Evolutionary conservation across 1,140 invertebrate species (phyloP).

Genomic region (Schmidtea mediterranea): DNA sequence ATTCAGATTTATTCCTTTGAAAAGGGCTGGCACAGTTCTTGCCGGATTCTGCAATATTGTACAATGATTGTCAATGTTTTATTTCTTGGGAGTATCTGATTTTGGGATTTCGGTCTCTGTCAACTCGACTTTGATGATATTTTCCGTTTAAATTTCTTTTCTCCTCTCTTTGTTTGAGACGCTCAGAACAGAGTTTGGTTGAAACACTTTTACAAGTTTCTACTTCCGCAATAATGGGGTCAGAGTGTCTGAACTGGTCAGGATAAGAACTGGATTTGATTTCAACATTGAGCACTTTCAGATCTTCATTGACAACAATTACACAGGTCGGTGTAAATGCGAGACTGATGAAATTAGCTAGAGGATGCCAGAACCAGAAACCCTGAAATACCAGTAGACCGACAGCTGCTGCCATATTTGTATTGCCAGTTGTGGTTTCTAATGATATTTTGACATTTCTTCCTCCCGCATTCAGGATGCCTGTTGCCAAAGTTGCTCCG

Average conservation of each 20-base stretch:
- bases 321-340: conserved; percentile 84
- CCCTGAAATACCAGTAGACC: conserved; percentile 93
- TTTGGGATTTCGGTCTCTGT: too few relatives aligned
- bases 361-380: conserved; percentile 99
- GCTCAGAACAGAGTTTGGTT: too few relatives aligned
- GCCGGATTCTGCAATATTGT: too few relatives aligned
- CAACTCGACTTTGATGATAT: too few relatives aligned
- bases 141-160: too few relatives aligned
- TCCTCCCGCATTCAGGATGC: conserved; percentile 61
- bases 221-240: conserved; percentile 41
- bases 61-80: too few relatives aligned
- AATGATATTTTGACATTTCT: conserved; percentile 80
- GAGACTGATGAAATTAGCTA: conserved; percentile 72
- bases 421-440: conserved; percentile 81
- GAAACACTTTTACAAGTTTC: too few relatives aligned
- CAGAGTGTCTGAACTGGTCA: conserved; percentile 76
- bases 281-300: conserved; percentile 86
- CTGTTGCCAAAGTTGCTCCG: conserved; percentile 86
- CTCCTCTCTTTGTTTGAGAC: too few relatives aligned
- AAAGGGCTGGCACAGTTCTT: too few relatives aligned
- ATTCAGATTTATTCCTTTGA: too few relatives aligned
- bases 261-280: conserved; percentile 71
- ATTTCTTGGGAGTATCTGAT: too few relatives aligned
- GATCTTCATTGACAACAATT: conserved; percentile 68
- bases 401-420: conserved; percentile 80